Conservation (phyloP, 1,140 invertebrate genomes). For the Pogonus chalceus region DNA sequence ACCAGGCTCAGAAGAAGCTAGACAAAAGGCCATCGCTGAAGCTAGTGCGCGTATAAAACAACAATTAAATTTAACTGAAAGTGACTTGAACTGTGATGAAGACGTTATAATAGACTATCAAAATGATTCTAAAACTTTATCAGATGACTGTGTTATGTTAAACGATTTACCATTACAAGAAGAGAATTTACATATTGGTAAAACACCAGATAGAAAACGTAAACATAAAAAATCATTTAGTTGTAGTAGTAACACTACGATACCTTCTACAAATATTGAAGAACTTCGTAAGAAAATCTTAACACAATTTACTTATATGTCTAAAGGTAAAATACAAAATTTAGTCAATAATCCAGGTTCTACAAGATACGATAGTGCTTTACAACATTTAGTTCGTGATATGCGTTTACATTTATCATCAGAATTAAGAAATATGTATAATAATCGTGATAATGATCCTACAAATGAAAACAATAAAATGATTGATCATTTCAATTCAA, state of each 20-base stretch:
- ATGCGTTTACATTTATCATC: neutral
- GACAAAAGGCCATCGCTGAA: neutral
- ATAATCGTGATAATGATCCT: neutral
- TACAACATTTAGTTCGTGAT: neutral
- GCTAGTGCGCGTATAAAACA: slow-evolving; percentile 1
- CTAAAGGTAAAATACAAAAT: neutral
- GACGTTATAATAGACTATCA: too few relatives aligned
- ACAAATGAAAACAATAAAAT: neutral
- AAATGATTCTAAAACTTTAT: neutral
- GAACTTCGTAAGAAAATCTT: neutral
- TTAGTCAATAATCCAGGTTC: neutral
- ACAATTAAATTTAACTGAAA: neutral
- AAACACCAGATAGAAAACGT: neutral
- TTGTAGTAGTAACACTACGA: too few relatives aligned
- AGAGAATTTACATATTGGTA: neutral
- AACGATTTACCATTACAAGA: neutral
- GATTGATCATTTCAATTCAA: slow-evolving; percentile 1
- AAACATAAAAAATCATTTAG: too few relatives aligned
- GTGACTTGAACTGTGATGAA: too few relatives aligned
- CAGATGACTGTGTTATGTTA: too few relatives aligned
- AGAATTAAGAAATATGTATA: neutral
- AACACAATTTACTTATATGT: neutral
- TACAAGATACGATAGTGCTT: neutral
- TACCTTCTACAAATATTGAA: neutral
- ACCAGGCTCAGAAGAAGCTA: neutral